Evolutionary conservation across 2,888 invertebrate species (phyloP), one percentile per base, ranked within the genome.

Genomic region (Liposcelis brunnea): DNA sequence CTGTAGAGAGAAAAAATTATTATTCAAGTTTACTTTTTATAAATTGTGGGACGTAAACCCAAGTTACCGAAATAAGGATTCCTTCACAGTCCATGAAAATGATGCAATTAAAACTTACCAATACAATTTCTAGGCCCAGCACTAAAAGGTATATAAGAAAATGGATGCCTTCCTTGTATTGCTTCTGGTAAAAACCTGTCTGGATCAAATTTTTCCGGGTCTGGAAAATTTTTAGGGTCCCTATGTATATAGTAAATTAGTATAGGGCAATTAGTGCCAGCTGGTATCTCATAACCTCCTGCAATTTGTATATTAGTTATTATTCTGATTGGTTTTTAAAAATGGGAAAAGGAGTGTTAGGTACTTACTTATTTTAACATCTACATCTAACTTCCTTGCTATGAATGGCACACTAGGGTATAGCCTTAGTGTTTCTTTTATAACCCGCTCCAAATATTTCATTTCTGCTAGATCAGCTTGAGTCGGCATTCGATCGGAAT

Each of bases 391-490:
- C 7, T 14, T 40, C 11, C 40, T 6, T 6, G 5, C 40, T 3
- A 43, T 11, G 14, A 43, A 7, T 34, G 44, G 44, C 11, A 44
- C 44, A 14, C 35, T 35, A 11, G 44, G 44, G 33, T 44, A 44
- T 12, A 44, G 33, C 8, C 44, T 33, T 15, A 44, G 26, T 2
- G 44, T 44, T 37, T 44, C 44, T 36, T 44, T 44, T 14, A 44
- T 19, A 19, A 40, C 40, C 19, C 40, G 3, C 11, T 40, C 40
- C 11, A 40, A 11, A 19, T 40, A 40, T 21, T 44, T 44, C 44
- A 44, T 44, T 21, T 44, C 35, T 11, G 36, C 5, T n/a, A 44
- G 14, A 36, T 44, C 44, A 7, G 15, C 44, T 4, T 11, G 14
- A 11, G 44, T 44, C 18, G 36, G 18, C 6, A 36, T 35, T 5